Evolutionary conservation across 2,888 invertebrate species (phyloP).

Genomic region (Taphrorychus bicolor): DNA sequence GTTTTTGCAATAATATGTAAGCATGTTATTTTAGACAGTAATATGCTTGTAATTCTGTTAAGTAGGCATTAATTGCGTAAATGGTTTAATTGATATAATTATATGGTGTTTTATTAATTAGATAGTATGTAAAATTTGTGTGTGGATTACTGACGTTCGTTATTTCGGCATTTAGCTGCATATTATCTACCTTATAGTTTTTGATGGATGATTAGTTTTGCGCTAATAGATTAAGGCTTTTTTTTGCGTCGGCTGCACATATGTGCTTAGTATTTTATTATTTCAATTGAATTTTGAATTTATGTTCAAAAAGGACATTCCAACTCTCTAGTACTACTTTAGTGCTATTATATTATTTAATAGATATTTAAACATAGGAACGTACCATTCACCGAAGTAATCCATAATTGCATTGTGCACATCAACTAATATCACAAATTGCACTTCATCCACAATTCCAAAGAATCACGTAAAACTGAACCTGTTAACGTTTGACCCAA

Average conservation of each 20-base stretch:
- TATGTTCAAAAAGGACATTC: too few species aligned
- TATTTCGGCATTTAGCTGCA: too few species aligned
- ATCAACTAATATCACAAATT: slow-evolving; percentile 41
- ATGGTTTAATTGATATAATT: background rate
- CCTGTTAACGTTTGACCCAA: slow-evolving; percentile 56
- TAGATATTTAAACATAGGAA: background rate
- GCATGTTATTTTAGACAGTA: background rate
- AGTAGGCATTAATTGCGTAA: background rate
- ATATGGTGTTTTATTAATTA: background rate
- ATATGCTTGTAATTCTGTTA: background rate
- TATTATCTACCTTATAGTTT: too few species aligned
- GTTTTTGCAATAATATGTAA: background rate
- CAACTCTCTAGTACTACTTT: too few species aligned
- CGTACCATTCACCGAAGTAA: slow-evolving; percentile 50
- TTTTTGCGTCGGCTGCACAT: too few species aligned
- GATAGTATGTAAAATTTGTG: background rate
- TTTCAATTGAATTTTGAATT: too few species aligned
- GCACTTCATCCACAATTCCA: slow-evolving; percentile 46
- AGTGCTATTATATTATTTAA: too few species aligned
- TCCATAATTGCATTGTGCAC: slow-evolving; percentile 51
- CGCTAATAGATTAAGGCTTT: too few species aligned
- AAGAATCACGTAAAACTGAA: slow-evolving; percentile 51
- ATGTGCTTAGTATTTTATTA: too few species aligned
- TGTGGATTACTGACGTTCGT: background rate
- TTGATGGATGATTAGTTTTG: too few species aligned